Percentiles rank a stretch among this genome's conserved stretches.
These are phyloP conservation scores for Diachasmimorpha longicaudata DNA, from an alignment of 1,140 invertebrate species.

Conservation along the genomic window DNA sequence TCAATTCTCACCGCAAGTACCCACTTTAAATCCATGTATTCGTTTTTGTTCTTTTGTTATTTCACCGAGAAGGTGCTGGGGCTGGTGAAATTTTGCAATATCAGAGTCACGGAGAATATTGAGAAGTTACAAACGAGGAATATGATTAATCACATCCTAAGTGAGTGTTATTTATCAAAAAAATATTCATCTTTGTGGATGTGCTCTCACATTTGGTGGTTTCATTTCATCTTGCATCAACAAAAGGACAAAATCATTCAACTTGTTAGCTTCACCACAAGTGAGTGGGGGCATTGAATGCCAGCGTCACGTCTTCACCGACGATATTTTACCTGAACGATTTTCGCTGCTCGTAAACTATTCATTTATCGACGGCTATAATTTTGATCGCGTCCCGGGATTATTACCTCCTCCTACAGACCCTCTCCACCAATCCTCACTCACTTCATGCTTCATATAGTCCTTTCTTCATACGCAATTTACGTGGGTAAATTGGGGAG, in stretches of 20 bases:
- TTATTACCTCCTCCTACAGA: slow-evolving; percentile 31
- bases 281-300: slow-evolving; percentile 34
- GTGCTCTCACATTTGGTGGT: not conserved
- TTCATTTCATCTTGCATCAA: not conserved
- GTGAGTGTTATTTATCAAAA: not conserved
- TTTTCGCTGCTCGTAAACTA: slow-evolving; percentile 63
- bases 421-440: slow-evolving; percentile 5
- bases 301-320: slow-evolving; percentile 23
- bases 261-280: not conserved
- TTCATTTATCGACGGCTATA: slow-evolving; percentile 61
- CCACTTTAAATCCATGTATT: not conserved
- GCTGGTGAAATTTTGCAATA: not conserved
- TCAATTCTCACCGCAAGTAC: not conserved
- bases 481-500: slow-evolving; percentile 33
- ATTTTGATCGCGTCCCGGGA: slow-evolving; percentile 54
- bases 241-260: slow-evolving; percentile 14
- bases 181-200: not conserved
- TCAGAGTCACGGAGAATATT: not conserved
- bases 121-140: not conserved
- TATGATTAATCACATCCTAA: not conserved
- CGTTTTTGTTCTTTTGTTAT: not conserved
- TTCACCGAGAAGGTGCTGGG: not conserved
- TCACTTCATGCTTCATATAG: slow-evolving; percentile 38
- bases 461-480: slow-evolving; percentile 28
- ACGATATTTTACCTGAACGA: slow-evolving; percentile 53